These are phyloP conservation scores for Fistularia commersonii DNA, from an alignment of 2,797 vertebrate genomes.

Conservation along the genomic window DNA sequence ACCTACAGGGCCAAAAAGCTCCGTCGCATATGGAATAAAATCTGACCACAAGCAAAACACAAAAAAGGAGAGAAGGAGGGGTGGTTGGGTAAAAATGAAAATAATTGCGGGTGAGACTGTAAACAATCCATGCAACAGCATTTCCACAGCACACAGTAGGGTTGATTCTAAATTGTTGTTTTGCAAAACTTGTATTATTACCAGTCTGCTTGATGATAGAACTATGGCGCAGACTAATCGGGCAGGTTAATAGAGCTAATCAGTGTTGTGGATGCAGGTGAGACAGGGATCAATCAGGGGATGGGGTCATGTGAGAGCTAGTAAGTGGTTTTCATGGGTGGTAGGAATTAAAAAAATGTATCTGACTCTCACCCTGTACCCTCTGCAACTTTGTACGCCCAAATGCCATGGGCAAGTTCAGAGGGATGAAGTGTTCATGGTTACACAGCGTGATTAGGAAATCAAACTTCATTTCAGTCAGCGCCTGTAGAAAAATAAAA, in stretches of 20 bases:
- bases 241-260: conserved; percentile 28
- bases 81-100: conserved; percentile 66
- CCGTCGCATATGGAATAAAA: conserved; percentile 89
- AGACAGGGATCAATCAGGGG: not conserved
- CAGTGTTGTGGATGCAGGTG: conserved; percentile 22
- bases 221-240: not conserved
- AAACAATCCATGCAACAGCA: conserved; percentile 67
- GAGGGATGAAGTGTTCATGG: conserved; percentile 96
- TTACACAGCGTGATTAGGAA: conserved; percentile 92
- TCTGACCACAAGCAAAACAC: conserved; percentile 82
- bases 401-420: conserved; percentile 95
- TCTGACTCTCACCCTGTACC: conserved; percentile 81
- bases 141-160: conserved; percentile 26
- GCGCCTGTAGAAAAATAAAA: conserved; percentile 67
- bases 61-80: conserved; percentile 34
- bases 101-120: conserved; percentile 61
- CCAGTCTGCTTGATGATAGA: too few species aligned
- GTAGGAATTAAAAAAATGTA: not conserved
- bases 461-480: conserved; percentile 95
- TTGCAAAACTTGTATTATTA: too few species aligned
- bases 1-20: conserved; percentile 89
- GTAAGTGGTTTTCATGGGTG: conserved; percentile 10
- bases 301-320: conserved; percentile 1
- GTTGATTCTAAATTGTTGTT: not conserved
- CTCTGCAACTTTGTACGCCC: conserved; percentile 90